Evolutionary conservation across 2,797 vertebrate genomes (phyloP).

Genomic region (Xenopus petersii): DNA sequence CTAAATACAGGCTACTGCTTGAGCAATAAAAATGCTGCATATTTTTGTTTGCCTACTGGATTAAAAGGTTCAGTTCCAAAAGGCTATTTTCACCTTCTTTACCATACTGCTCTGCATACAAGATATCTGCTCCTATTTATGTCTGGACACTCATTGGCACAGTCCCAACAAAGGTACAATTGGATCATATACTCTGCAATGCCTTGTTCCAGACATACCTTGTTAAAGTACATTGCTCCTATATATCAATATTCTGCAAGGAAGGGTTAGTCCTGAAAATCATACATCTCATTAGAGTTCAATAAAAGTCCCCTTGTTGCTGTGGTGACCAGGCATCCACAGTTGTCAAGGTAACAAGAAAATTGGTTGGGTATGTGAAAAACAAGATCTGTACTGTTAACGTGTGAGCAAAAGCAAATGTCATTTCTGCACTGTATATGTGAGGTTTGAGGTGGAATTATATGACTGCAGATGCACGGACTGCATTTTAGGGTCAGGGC

Average conservation of each 20-base stretch:
- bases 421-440: slow-evolving; percentile 10
- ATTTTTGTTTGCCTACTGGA: too few relatives aligned
- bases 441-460: neutral
- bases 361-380: slow-evolving; percentile 17
- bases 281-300: slow-evolving; percentile 27
- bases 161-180: neutral
- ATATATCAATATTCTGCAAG: slow-evolving; percentile 2
- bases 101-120: too few relatives aligned
- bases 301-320: slow-evolving; percentile 37
- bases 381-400: slow-evolving; percentile 15
- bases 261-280: slow-evolving; percentile 14
- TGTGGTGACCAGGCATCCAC: slow-evolving; percentile 41
- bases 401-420: slow-evolving; percentile 7
- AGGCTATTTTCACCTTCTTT: too few relatives aligned
- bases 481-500: neutral
- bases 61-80: too few relatives aligned
- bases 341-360: slow-evolving; percentile 32
- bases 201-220: too few relatives aligned
- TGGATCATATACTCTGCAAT: neutral
- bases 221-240: neutral
- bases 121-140: too few relatives aligned
- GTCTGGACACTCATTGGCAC: too few relatives aligned
- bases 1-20: too few relatives aligned
- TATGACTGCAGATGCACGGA: neutral
- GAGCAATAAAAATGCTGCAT: too few relatives aligned